Evolutionary conservation across 2,888 invertebrate genomes (phyloP), one percentile per base, ranked within the genome.

Genomic region (Drosophila subquinaria): DNA sequence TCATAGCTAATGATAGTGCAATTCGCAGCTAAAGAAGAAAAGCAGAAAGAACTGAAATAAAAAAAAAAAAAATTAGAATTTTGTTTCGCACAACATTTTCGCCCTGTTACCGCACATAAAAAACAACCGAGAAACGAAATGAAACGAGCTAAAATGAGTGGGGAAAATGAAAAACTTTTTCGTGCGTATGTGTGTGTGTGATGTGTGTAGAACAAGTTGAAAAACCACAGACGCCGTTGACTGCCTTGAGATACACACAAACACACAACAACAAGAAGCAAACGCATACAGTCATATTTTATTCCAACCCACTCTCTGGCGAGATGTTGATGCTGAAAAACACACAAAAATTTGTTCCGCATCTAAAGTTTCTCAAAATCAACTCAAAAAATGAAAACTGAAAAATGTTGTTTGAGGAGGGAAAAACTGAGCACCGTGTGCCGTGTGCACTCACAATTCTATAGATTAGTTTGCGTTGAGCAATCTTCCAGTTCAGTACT

Each of bases 401-500:
- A 66, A 63, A 80, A 81, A 62, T 64, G 69, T 57, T 72, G 68
- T 57, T 23, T 23, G 23, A 23, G 23, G 17, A 27, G 51, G 73
- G 73, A 70, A 70, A 65, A 75, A 56, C 59, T 36, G 59, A 73
- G 77, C 68, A 62, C 80, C 81, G 70, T 76, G 89, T 86, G 86
- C 86, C 86, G 86, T 87, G 86, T 87, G 86, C 86, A 87, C 89
- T 87, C 90, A 81, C 67, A 87, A 79, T 88, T 87, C 90, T 87
- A 87, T 88, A 87, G 86, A 87, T 88, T 90, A 87, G 86, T 87
- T 87, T 90, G 90, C 86, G 79, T 90, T 90, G 75, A 90, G 90
- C 86, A 90, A 90, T 90, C 90, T 90, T 87, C 86, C 86, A 87
- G 86, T 87, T 87, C 86, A 90, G 86, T 87, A 73, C 90, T 86